A percentile compares a stretch with the other conserved stretches of the same genome.
phyloP scores from a whole-genome alignment of 2,888 invertebrate species.

The Brachyptera putata region DNA sequence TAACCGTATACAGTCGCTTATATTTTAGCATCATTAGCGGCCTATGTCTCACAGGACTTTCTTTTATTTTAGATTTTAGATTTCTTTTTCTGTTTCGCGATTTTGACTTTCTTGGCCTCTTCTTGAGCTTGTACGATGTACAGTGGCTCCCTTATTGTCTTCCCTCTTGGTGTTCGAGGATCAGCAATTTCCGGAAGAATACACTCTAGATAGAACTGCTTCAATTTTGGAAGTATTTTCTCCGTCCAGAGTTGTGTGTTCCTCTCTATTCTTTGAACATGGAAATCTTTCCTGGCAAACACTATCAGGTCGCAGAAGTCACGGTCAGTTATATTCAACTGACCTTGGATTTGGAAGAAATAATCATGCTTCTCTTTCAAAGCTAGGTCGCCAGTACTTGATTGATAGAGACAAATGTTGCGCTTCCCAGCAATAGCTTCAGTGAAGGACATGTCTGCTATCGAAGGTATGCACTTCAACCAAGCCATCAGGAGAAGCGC shows the following conservation, averaged over 20 bases:
- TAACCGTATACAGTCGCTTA: no score
- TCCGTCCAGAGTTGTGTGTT: neutral
- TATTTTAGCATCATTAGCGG: no score
- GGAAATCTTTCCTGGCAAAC: neutral
- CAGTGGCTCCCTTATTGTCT: no score
- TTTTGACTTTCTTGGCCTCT: no score
- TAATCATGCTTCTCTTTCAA: neutral
- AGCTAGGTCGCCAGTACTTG: neutral
- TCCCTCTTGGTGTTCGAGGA: no score
- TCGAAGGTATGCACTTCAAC: slow-evolving; percentile 1
- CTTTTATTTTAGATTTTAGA: no score
- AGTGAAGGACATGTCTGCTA: neutral
- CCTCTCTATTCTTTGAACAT: neutral
- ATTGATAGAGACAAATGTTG: neutral
- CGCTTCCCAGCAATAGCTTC: neutral
- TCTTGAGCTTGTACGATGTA: no score
- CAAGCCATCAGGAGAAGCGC: slow-evolving; percentile 18
- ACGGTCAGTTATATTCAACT: neutral
- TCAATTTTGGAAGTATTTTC: no score
- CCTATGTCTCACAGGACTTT: no score
- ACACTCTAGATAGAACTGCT: neutral
- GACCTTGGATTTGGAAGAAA: neutral
- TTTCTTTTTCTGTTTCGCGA: no score
- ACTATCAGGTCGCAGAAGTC: neutral
- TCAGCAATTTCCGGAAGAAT: neutral